phyloP scores from a whole-genome alignment of 2,113 vertebrate species.

The Etia nguti region DNA sequence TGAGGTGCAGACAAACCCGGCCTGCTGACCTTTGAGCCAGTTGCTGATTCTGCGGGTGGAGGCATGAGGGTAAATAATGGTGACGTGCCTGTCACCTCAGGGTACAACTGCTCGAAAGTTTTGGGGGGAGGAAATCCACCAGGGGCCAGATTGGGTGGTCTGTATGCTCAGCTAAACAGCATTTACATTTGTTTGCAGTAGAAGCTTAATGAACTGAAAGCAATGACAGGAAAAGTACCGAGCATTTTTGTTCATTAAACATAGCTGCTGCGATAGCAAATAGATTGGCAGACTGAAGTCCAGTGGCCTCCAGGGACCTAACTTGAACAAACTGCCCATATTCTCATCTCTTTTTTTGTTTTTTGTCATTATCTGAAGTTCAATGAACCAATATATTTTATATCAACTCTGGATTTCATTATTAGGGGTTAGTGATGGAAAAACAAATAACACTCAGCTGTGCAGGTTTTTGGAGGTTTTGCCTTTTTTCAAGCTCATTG shows the following conservation, averaged over 20 bases:
- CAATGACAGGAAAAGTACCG: not conserved
- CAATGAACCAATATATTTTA: not conserved
- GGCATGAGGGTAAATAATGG: conserved; percentile 60
- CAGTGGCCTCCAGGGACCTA: not conserved
- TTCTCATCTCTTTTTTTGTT: not conserved
- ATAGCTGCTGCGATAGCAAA: not conserved
- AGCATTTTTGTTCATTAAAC: conserved; percentile 11
- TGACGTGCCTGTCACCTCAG: conserved; percentile 59
- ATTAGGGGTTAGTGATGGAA: not conserved
- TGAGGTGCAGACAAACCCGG: conserved; percentile 27
- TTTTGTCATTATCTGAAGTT: conserved; percentile 4
- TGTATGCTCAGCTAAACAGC: conserved; percentile 2
- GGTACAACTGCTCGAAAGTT: conserved; percentile 47
- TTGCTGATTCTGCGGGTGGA: conserved; percentile 45
- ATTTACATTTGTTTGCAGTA: conserved; percentile 21
- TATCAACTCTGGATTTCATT: not conserved
- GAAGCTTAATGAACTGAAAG: conserved; percentile 22
- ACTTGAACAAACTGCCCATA: not conserved
- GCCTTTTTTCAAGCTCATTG: conserved; percentile 2
- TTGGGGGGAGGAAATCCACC: conserved; percentile 2
- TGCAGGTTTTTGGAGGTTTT: not conserved
- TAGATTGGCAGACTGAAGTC: not conserved
- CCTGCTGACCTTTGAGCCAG: conserved; percentile 62
- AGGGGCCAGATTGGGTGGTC: conserved; percentile 61
- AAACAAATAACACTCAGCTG: not conserved